Evolutionary conservation across 2,888 invertebrate species (phyloP).

Genomic region (Chydorus sphaericus): DNA sequence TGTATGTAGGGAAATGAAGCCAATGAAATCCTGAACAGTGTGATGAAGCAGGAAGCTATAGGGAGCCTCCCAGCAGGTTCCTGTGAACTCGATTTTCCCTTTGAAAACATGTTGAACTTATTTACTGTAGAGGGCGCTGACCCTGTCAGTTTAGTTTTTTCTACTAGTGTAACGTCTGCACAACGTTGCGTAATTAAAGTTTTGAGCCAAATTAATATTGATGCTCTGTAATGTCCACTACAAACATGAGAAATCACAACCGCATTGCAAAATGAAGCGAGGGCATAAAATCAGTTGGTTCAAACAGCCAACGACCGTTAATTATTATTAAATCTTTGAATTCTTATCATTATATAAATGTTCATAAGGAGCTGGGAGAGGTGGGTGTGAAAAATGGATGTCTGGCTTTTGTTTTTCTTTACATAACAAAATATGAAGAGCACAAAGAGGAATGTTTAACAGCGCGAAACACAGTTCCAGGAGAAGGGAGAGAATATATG

Average conservation of each 20-base stretch:
- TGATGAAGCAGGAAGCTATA: too few relatives aligned
- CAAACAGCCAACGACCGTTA: conserved; percentile 10
- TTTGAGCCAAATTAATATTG: not conserved
- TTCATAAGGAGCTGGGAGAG: conserved; percentile 2
- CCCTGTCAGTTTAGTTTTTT: too few relatives aligned
- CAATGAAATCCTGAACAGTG: too few relatives aligned
- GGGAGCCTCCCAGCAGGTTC: too few relatives aligned
- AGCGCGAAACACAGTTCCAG: not conserved
- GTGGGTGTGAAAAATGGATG: not conserved
- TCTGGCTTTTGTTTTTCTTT: too few relatives aligned
- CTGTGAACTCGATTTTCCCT: too few relatives aligned
- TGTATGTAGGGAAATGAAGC: too few relatives aligned
- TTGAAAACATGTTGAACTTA: too few relatives aligned
- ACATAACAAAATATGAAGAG: not conserved
- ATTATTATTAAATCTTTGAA: conserved; percentile 8
- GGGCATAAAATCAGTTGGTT: conserved; percentile 5
- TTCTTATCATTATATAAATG: conserved; percentile 4
- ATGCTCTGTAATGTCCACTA: conserved; percentile 8
- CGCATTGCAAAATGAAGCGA: conserved; percentile 6
- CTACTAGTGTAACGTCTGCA: too few relatives aligned
- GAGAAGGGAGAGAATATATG: not conserved
- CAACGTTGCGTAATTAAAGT: too few relatives aligned
- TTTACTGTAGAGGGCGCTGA: too few relatives aligned
- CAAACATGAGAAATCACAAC: conserved; percentile 12
- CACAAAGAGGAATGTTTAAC: not conserved